phyloP scores from a whole-genome alignment of 2,888 invertebrate genomes.

The Pheosia tremula region DNA sequence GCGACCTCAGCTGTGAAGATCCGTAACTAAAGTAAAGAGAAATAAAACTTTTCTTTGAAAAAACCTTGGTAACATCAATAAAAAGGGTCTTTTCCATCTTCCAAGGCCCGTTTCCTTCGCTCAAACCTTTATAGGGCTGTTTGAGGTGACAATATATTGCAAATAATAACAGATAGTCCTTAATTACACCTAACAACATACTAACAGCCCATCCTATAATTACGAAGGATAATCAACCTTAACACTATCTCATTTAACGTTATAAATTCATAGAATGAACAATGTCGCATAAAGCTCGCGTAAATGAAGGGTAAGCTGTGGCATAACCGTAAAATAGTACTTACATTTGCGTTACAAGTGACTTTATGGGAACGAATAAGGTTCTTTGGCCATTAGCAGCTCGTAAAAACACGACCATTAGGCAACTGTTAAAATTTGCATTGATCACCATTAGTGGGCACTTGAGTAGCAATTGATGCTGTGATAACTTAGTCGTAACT shows the following conservation, averaged over 20 bases:
- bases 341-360: conserved; percentile 55
- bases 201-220: conserved; percentile 7
- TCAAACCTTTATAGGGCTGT: too few relatives aligned
- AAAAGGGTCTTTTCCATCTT: too few relatives aligned
- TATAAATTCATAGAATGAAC: conserved; percentile 42
- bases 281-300: conserved; percentile 50
- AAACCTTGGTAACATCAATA: too few relatives aligned
- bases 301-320: conserved; percentile 45
- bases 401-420: conserved; percentile 49
- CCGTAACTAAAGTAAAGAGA: too few relatives aligned
- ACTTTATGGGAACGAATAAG: conserved; percentile 60
- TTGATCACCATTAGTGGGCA: conserved; percentile 12
- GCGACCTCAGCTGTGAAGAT: too few relatives aligned
- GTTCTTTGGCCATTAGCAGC: conserved; percentile 58
- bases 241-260: conserved; percentile 18
- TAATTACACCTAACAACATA: conserved; percentile 3
- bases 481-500: background rate
- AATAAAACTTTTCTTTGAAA: too few relatives aligned
- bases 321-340: conserved; percentile 60
- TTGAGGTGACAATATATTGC: too few relatives aligned
- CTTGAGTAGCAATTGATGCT: conserved; percentile 2
- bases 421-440: conserved; percentile 23
- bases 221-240: conserved; percentile 7
- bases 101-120: too few relatives aligned
- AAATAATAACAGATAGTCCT: background rate